Evolutionary conservation across 2,888 invertebrate species (phyloP).

Genomic region (Drosophila parthenogenetica): DNA sequence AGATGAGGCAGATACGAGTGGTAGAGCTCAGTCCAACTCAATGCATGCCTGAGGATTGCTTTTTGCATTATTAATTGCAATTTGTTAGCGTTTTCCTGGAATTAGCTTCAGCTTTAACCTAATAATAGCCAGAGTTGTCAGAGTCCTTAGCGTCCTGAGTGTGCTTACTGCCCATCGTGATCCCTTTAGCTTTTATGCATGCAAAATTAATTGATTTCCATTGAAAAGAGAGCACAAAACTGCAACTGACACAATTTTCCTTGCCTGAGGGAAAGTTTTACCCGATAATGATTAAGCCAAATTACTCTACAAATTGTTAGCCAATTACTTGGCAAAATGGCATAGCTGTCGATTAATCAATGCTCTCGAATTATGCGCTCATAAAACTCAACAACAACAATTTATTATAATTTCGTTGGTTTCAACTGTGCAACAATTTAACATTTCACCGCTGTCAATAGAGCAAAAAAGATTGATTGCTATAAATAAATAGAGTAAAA

Average conservation of each 20-base stretch:
- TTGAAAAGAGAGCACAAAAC: conserved; percentile 53
- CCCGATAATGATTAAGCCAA: conserved; percentile 52
- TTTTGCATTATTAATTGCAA: conserved; percentile 74
- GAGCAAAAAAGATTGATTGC: conserved; percentile 64
- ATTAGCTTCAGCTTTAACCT: conserved; percentile 53
- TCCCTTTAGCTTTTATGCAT: conserved; percentile 53
- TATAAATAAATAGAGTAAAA: conserved; percentile 3
- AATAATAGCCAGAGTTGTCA: conserved; percentile 41
- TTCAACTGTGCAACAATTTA: neutral
- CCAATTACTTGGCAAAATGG: conserved; percentile 27
- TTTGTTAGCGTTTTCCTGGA: conserved; percentile 64
- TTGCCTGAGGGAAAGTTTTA: conserved; percentile 27
- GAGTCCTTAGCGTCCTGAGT: neutral
- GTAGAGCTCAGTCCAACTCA: neutral
- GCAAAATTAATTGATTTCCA: conserved; percentile 76
- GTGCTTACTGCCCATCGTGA: neutral
- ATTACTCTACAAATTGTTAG: conserved; percentile 61
- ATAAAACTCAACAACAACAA: conserved; percentile 13
- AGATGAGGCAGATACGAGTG: conserved; percentile 7
- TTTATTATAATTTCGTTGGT: conserved; percentile 5
- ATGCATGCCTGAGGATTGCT: conserved; percentile 33
- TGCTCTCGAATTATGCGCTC: neutral
- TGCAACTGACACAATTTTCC: conserved; percentile 62
- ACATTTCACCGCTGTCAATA: conserved; percentile 42
- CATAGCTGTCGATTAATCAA: conserved; percentile 1